Conservation (phyloP, 2,113 vertebrate genomes). For the Rhynchomys soricoides region DNA sequence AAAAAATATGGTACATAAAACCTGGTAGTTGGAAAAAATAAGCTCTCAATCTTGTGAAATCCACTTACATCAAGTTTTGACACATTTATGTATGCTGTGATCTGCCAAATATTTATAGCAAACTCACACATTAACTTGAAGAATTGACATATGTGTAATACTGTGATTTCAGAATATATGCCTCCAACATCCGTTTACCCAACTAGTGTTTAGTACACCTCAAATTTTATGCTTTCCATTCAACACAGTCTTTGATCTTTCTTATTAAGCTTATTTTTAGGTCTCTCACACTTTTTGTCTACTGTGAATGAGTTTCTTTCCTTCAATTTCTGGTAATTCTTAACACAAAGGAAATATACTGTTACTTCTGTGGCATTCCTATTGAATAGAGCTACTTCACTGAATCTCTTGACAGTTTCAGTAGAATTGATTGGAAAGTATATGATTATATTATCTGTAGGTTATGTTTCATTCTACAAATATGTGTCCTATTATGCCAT, state of each 20-base stretch:
- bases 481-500: neutral
- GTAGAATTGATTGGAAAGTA: neutral
- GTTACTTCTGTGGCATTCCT: neutral
- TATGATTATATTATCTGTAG: neutral
- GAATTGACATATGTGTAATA: neutral
- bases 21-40: neutral
- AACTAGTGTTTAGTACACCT: neutral
- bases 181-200: neutral
- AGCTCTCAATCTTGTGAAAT: neutral
- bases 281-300: neutral
- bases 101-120: slow-evolving; percentile 36
- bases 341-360: neutral
- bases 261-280: slow-evolving; percentile 22
- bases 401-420: neutral
- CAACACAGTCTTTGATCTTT: neutral
- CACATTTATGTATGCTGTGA: neutral
- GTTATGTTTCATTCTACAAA: neutral
- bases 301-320: neutral
- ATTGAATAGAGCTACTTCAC: neutral
- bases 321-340: neutral
- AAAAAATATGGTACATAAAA: neutral
- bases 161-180: neutral
- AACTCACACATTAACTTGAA: slow-evolving; percentile 7
- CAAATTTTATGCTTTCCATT: neutral
- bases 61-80: neutral